These are phyloP conservation scores for Microtus obscurus DNA, from an alignment of 2,797 vertebrate species.

Conservation along the genomic window DNA sequence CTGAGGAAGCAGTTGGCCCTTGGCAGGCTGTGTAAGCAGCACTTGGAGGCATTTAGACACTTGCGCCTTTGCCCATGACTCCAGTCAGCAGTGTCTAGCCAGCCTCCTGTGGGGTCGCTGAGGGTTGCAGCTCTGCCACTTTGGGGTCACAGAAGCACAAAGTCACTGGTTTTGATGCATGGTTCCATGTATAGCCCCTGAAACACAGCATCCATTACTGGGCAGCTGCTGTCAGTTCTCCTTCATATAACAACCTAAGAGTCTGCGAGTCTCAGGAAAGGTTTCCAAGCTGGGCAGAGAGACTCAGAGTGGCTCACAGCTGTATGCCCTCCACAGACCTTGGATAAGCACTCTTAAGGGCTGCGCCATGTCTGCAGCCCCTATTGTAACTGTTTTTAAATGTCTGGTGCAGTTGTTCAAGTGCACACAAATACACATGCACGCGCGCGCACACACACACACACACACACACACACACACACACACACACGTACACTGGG, in stretches of 20 bases:
- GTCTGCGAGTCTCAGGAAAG: background rate
- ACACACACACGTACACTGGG: no score
- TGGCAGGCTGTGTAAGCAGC: background rate
- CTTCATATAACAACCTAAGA: background rate
- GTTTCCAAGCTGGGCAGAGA: background rate
- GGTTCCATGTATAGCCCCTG: background rate
- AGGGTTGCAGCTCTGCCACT: background rate
- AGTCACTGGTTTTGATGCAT: slow-evolving; percentile 51
- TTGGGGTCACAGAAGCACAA: slow-evolving; percentile 53
- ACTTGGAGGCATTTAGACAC: background rate
- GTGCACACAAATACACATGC: no score
- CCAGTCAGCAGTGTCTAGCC: slow-evolving; percentile 8
- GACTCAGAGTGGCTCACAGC: background rate
- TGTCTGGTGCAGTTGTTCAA: background rate
- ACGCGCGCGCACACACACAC: no score
- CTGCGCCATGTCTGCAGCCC: background rate
- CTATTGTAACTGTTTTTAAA: background rate
- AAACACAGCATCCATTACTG: slow-evolving; percentile 15
- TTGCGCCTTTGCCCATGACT: background rate
- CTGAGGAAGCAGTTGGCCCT: background rate
- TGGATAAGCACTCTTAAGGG: background rate
- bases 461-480: background rate
- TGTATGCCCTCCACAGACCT: background rate
- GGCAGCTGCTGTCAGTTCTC: background rate
- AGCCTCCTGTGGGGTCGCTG: background rate